Base-by-base conservation (phyloP, 1,140 invertebrate genomes). In the Orchestia grillus region DNA sequence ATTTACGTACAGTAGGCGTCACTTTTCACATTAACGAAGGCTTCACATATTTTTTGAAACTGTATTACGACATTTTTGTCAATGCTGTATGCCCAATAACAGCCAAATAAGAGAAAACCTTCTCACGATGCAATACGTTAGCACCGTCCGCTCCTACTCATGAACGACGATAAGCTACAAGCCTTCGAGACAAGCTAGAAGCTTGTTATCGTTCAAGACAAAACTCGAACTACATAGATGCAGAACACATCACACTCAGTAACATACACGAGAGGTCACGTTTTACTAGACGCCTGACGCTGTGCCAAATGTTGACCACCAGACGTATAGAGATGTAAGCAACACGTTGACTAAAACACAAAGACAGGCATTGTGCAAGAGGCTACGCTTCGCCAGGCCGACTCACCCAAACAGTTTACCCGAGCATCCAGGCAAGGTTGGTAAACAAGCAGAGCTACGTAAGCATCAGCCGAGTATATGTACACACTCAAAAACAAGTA, bases 401-500 rank as follows among this genome's bases (percentile, higher is more conserved):
- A 94, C 92, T 94, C 92, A 47, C 92, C 92, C 11, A 44, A 94
- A 94, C 92, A 94, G 36, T 94, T 94, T 94, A 94, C 40, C 92
- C 92, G 92, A 94, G 40, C 43, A 94, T 94, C 92, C 44, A n/a
- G 43, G 47, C 92, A 6, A 44, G 92, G 92, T 94, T 94, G 11
- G 92, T 94, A 94, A 94, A 94, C 92, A 45, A 47, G 4, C 44
- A 45, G 47, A 94, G 44, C 41, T 94, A 47, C 92, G 92, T 45
- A 47, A 44, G 92, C 92, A 44, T 94, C 23, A 94, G 8, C 92
- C 44, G 92, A 94, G 92, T 40, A 94, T 94, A 47, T 44, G 92
- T 94, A 94, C 44, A 94, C 92, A 94, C 92, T 44, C 36, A 42
- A 94, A 41, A 94, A 94, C 92, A 94, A 47, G 92, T 44, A 94